Percentiles rank a stretch among this genome's conserved stretches.
Conservation (phyloP, 2,888 invertebrate genomes). For the Rapana venosa region DNA sequence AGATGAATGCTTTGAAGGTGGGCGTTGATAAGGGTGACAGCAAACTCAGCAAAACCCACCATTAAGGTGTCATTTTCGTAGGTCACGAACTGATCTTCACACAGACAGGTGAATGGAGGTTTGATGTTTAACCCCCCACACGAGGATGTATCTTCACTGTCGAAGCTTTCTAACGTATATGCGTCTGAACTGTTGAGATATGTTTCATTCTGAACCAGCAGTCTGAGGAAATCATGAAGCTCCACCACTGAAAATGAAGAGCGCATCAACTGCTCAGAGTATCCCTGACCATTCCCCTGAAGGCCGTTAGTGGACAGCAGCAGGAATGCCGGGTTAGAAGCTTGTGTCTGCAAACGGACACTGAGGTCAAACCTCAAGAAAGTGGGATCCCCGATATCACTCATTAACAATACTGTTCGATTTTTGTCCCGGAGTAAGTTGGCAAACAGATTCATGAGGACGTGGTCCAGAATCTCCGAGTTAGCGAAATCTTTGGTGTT, state of each 20-base stretch:
- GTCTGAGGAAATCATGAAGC: conserved; percentile 14
- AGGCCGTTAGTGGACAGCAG: conserved; percentile 17
- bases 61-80: conserved; percentile 42
- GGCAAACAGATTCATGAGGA: conserved; percentile 30
- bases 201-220: background rate
- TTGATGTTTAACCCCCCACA: conserved; percentile 25
- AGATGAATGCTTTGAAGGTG: background rate
- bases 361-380: conserved; percentile 27
- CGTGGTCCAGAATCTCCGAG: conserved; percentile 27
- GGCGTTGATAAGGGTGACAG: conserved; percentile 30
- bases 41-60: conserved; percentile 38
- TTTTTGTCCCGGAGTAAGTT: conserved; percentile 13
- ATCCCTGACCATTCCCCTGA: background rate
- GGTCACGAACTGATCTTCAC: conserved; percentile 27
- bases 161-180: background rate
- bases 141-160: background rate
- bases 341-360: conserved; percentile 30
- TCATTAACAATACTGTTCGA: conserved; percentile 20
- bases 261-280: background rate
- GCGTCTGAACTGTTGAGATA: background rate
- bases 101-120: conserved; percentile 41
- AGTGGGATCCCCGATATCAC: conserved; percentile 34
- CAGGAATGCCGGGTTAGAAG: conserved; percentile 37
- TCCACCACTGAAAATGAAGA: conserved; percentile 21
- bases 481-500: conserved; percentile 26